These are phyloP conservation scores for Podarcis siculus DNA, from an alignment of 2,797 vertebrate genomes.

Conservation along the genomic window DNA sequence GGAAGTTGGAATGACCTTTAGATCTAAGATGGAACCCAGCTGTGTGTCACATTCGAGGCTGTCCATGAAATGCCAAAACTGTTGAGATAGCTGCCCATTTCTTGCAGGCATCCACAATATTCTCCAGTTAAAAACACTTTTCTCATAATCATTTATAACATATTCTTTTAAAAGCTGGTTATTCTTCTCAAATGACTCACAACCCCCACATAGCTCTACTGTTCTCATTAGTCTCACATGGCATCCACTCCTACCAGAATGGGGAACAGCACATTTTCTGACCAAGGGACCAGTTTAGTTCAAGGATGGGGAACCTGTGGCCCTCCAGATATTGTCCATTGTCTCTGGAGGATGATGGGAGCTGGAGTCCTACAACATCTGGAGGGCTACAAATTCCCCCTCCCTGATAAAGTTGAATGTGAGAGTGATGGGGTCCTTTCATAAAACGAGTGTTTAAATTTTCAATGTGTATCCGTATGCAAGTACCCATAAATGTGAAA, in stretches of 20 bases:
- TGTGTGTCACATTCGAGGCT: conserved; percentile 21
- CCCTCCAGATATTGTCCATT: too few relatives aligned
- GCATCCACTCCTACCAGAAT: not conserved
- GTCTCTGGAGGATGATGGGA: too few relatives aligned
- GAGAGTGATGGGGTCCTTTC: not conserved
- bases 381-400: too few relatives aligned
- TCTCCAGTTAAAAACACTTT: rapidly evolving
- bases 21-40: conserved; percentile 14
- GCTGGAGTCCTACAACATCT: too few relatives aligned
- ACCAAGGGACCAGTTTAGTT: not conserved
- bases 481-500: not conserved
- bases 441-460: not conserved
- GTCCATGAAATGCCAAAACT: conserved; percentile 28
- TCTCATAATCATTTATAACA: not conserved
- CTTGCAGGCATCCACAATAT: not conserved
- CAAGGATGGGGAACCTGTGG: not conserved
- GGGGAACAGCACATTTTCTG: not conserved
- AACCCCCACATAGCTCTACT: not conserved
- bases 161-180: not conserved
- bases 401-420: not conserved
- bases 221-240: not conserved
- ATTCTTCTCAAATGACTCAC: not conserved
- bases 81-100: not conserved
- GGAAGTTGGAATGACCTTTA: conserved; percentile 24
- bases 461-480: not conserved